A percentile compares a stretch with the other conserved stretches of the same genome.
These are phyloP conservation scores for Drosophila paranaensis DNA, from an alignment of 2,888 invertebrate species.

Conservation along the genomic window DNA sequence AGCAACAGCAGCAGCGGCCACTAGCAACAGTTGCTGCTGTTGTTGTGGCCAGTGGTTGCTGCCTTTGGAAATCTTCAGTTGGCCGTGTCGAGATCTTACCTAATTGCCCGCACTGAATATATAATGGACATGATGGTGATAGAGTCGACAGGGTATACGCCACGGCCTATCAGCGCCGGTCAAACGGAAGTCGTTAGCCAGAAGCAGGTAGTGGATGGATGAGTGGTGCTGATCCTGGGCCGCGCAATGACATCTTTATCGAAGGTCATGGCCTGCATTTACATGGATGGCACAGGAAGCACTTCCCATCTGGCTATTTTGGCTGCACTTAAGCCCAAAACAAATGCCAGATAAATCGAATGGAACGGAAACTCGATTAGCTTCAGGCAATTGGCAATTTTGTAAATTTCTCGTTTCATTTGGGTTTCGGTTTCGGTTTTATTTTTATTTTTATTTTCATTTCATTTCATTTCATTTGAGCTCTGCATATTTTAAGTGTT, in stretches of 20 bases:
- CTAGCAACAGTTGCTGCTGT: slow-evolving; percentile 20
- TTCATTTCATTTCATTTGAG: slow-evolving; percentile 2
- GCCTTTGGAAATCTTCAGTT: slow-evolving; percentile 44
- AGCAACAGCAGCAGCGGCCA: slow-evolving; percentile 27
- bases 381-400: slow-evolving; percentile 52
- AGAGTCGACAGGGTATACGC: slow-evolving; percentile 9
- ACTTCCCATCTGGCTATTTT: slow-evolving; percentile 32
- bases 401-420: slow-evolving; percentile 30
- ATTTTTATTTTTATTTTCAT: neutral
- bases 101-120: slow-evolving; percentile 57
- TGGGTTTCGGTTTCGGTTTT: neutral
- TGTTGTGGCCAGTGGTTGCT: slow-evolving; percentile 15
- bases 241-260: slow-evolving; percentile 66
- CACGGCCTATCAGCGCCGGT: slow-evolving; percentile 10
- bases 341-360: slow-evolving; percentile 26
- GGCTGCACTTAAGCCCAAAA: slow-evolving; percentile 41
- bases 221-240: slow-evolving; percentile 33
- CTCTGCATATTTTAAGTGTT: slow-evolving; percentile 45
- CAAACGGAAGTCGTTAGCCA: slow-evolving; percentile 53
- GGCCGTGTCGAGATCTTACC: slow-evolving; percentile 46
- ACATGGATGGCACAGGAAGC: slow-evolving; percentile 49
- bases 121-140: slow-evolving; percentile 27
- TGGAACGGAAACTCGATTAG: slow-evolving; percentile 58
- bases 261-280: slow-evolving; percentile 60
- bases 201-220: slow-evolving; percentile 21